These are phyloP conservation scores for Cephalopachus bancanus DNA, from an alignment of 2,797 vertebrate genomes.

Conservation along the genomic window DNA sequence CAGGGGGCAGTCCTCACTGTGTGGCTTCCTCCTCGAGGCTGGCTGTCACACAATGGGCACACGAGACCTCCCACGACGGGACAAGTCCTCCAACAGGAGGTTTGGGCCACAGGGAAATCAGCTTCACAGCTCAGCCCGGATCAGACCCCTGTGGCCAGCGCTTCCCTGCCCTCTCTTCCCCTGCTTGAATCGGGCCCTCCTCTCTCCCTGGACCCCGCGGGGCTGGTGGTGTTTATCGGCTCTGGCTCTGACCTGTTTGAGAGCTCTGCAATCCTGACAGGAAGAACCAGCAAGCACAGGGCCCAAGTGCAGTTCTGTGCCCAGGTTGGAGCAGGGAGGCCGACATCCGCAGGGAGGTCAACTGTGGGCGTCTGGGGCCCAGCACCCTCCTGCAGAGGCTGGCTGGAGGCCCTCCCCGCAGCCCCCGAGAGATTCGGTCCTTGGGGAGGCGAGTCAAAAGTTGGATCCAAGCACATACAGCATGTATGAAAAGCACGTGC, in stretches of 20 bases:
- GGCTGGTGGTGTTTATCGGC: not conserved
- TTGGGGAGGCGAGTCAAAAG: not conserved
- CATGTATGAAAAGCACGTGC: not conserved
- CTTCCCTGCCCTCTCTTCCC: not conserved
- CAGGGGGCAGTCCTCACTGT: not conserved
- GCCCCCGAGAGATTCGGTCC: too few species aligned
- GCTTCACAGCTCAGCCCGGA: too few species aligned
- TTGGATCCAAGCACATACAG: not conserved
- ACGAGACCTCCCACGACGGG: not conserved
- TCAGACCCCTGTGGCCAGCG: not conserved
- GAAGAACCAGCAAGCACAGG: not conserved
- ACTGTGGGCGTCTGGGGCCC: not conserved
- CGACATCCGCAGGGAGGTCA: too few species aligned
- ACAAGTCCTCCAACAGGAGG: too few species aligned
- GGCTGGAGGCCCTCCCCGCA: too few species aligned
- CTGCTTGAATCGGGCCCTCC: not conserved
- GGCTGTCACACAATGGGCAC: not conserved
- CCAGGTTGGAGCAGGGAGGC: not conserved
- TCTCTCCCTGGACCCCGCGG: not conserved
- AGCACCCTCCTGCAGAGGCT: too few species aligned
- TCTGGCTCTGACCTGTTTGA: not conserved
- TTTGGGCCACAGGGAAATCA: not conserved
- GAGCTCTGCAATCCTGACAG: not conserved
- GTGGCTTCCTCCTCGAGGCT: not conserved
- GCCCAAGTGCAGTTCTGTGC: too few species aligned